Evolutionary conservation across 2,113 vertebrate genomes (phyloP).

Genomic region (Nyctibius bracteatus): DNA sequence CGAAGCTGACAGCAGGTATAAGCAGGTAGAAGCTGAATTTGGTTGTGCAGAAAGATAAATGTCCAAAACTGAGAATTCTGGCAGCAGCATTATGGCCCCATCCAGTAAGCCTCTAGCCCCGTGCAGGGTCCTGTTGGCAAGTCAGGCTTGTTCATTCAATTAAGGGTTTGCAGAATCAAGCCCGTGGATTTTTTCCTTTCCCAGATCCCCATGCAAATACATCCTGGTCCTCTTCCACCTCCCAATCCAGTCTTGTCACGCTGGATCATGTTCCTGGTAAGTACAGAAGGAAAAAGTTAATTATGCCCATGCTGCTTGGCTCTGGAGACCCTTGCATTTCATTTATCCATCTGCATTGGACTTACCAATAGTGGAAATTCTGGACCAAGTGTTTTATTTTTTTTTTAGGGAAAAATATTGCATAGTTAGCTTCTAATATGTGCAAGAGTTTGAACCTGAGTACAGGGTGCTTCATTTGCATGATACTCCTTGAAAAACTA

Average conservation of each 20-base stretch:
- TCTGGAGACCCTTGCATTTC: background rate
- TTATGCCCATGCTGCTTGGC: background rate
- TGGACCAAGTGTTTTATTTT: background rate
- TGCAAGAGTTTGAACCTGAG: background rate
- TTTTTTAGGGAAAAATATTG: background rate
- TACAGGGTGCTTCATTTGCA: background rate
- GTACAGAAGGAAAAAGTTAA: slow-evolving; percentile 44
- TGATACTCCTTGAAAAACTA: background rate
- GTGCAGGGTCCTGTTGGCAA: background rate
- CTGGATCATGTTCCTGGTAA: slow-evolving; percentile 68
- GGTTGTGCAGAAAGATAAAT: background rate
- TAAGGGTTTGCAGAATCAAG: slow-evolving; percentile 52
- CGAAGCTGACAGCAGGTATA: background rate
- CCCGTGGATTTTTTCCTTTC: slow-evolving; percentile 62
- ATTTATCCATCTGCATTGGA: background rate
- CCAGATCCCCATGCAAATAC: slow-evolving; percentile 67
- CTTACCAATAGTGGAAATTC: background rate
- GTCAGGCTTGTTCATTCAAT: background rate
- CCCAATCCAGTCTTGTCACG: slow-evolving; percentile 68
- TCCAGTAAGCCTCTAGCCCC: background rate
- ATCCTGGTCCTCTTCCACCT: slow-evolving; percentile 68
- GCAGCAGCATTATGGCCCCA: background rate
- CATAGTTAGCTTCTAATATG: background rate
- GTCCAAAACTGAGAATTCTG: background rate
- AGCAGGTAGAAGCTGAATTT: background rate